Evolutionary conservation across 2,888 invertebrate genomes (phyloP).

Genomic region (Plemyria rubiginata): DNA sequence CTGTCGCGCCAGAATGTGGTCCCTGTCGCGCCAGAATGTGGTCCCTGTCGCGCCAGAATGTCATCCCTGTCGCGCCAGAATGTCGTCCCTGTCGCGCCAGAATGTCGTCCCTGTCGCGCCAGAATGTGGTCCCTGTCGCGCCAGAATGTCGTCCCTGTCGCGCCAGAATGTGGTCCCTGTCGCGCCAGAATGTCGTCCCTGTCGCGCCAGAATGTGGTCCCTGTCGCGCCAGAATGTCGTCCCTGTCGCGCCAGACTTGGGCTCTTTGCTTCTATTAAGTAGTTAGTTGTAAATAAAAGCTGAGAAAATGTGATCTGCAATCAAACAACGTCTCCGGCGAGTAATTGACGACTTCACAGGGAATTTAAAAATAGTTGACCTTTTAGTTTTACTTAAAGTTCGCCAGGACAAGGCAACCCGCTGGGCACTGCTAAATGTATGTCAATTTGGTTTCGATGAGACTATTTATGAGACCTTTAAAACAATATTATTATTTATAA

Average conservation of each 20-base stretch:
- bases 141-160: constrained; percentile 6
- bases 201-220: constrained; percentile 6
- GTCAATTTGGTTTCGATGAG: background rate
- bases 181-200: constrained; percentile 6
- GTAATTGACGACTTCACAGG: background rate
- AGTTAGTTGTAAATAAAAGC: constrained; percentile 11
- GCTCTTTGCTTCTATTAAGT: constrained; percentile 1
- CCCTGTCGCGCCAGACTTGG: constrained; percentile 2
- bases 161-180: constrained; percentile 4
- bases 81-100: constrained; percentile 6
- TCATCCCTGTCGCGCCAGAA: constrained; percentile 6
- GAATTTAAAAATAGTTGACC: constrained; percentile 22
- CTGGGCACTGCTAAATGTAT: background rate
- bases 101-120: constrained; percentile 1
- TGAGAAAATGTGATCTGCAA: constrained; percentile 1
- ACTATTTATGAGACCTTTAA: background rate
- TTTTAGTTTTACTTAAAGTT: constrained; percentile 6
- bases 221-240: background rate
- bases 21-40: constrained; percentile 5
- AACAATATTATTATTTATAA: too few species aligned
- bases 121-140: constrained; percentile 5
- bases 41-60: constrained; percentile 5
- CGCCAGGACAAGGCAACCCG: background rate
- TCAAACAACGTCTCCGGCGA: constrained; percentile 7
- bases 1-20: constrained; percentile 7